Percentiles rank a stretch among this genome's conserved stretches.
phyloP scores from a whole-genome alignment of 37 sponge, comb jelly and placozoan genomes.

The Haliclona indistincta region DNA sequence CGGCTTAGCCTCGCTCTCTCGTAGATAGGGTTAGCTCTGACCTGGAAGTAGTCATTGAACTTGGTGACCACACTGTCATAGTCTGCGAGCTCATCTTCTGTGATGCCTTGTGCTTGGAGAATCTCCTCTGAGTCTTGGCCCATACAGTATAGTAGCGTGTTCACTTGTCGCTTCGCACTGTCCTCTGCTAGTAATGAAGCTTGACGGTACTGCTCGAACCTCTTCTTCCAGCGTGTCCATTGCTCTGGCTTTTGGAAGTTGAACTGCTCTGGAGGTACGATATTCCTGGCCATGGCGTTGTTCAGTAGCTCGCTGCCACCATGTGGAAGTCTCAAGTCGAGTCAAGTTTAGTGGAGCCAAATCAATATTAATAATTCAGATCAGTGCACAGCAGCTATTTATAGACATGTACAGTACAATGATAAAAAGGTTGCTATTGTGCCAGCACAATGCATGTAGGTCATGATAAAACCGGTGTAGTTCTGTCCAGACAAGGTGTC shows the following conservation, averaged over 20 bases:
- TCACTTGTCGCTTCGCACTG: constrained; percentile 14
- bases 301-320: constrained; percentile 23
- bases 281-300: constrained; percentile 10
- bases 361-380: too few relatives aligned
- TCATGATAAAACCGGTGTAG: too few relatives aligned
- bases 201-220: constrained; percentile 22
- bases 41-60: constrained; percentile 26
- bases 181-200: constrained; percentile 16
- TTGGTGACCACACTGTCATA: constrained; percentile 18
- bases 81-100: neutral
- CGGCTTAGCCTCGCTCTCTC: constrained; percentile 2
- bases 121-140: constrained; percentile 28
- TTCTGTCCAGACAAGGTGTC: too few relatives aligned
- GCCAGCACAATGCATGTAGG: too few relatives aligned
- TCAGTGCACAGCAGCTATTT: too few relatives aligned
- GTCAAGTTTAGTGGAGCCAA: too few relatives aligned
- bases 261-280: constrained; percentile 12
- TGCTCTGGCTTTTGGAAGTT: constrained; percentile 24
- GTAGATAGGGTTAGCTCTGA: constrained; percentile 1
- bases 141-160: constrained; percentile 41
- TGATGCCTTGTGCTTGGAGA: constrained; percentile 10
- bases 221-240: constrained; percentile 9
- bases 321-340: constrained; percentile 9
- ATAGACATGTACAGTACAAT: too few relatives aligned
- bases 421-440: too few relatives aligned